Evolutionary conservation across 2,797 vertebrate species (phyloP), one percentile per base, ranked within the genome.

Genomic region (Craterocephalus amniculus): DNA sequence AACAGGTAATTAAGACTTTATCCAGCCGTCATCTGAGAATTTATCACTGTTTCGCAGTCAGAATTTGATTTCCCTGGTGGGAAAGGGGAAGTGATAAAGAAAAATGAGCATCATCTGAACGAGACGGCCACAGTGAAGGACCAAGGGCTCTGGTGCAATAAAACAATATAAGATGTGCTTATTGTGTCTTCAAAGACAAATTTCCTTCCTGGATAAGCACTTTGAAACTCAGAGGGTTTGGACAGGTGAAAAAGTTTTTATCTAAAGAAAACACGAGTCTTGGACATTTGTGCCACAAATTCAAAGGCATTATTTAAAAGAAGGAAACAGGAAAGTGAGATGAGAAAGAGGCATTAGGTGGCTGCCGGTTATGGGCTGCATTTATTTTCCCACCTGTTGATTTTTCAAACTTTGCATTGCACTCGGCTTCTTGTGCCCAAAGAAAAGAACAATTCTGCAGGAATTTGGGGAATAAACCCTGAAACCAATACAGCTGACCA

Each of bases 1-100:
- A 83, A 87, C 84, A 86, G 77, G 85, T 89, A 86, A 81, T 88
- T 78, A 86, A 83, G 36, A 72, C 48, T 71, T 81, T 80, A 86
- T 84, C 82, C 43, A 58, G 49, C 2, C 16, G 56, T 62, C 74
- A 86, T 81, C 73, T 58, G 29, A 63, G 58, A 67, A 77, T 69
- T 60, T 38, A 66, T 79, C 49, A 64, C 2, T 6, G 32, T 35
- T 14, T 51, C 31, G 31, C 10, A 36, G 64, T 67, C n/a, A 31
- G 40, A 74, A 73, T 66, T 27, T 0, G 8, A 75, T 68, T 43
- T 54, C 38, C 40, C 54, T 18, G 4, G 69, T 29, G 22, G 31
- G 9, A 29, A 45, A 72, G 18, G 29, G 12, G 32, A 34, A 66
- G 34, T 59, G 43, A 64, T 63, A 56, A 38, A 78, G 20, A 52